phyloP scores from a whole-genome alignment of 2,113 vertebrate genomes.

The Forbesichthys agassizii region DNA sequence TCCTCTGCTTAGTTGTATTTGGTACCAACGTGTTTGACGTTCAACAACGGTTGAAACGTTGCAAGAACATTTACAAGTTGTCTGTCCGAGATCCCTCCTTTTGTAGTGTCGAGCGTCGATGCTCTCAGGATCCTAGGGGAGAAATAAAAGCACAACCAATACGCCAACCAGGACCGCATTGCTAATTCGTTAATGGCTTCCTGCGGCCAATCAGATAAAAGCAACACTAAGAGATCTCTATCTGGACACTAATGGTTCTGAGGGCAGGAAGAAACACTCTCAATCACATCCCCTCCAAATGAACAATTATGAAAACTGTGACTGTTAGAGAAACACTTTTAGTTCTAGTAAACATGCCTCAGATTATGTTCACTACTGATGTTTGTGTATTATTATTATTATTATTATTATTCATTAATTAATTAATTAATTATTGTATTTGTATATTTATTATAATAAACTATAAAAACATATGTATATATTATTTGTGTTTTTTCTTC shows the following conservation, averaged over 20 bases:
- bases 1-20: too few species aligned
- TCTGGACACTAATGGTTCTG: conserved; percentile 51
- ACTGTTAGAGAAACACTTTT: not conserved
- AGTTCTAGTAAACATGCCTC: not conserved
- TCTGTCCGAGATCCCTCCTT: conserved; percentile 3
- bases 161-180: conserved; percentile 50
- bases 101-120: conserved; percentile 1
- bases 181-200: conserved; percentile 64
- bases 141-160: conserved; percentile 38
- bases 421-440: too few species aligned
- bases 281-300: conserved; percentile 48
- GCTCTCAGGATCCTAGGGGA: conserved; percentile 19
- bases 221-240: conserved; percentile 36
- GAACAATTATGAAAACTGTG: conserved; percentile 20
- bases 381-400: too few species aligned
- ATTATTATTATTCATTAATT: too few species aligned
- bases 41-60: too few species aligned
- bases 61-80: too few species aligned
- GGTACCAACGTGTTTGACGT: too few species aligned
- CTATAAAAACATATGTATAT: too few species aligned
- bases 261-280: conserved; percentile 51
- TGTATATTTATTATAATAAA: too few species aligned
- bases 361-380: not conserved
- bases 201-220: conserved; percentile 55
- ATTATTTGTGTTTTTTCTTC: too few species aligned